Percentiles rank a stretch among this genome's conserved stretches.
phyloP scores from a whole-genome alignment of 1,140 invertebrate genomes.

The Coenobita brevimanus region DNA sequence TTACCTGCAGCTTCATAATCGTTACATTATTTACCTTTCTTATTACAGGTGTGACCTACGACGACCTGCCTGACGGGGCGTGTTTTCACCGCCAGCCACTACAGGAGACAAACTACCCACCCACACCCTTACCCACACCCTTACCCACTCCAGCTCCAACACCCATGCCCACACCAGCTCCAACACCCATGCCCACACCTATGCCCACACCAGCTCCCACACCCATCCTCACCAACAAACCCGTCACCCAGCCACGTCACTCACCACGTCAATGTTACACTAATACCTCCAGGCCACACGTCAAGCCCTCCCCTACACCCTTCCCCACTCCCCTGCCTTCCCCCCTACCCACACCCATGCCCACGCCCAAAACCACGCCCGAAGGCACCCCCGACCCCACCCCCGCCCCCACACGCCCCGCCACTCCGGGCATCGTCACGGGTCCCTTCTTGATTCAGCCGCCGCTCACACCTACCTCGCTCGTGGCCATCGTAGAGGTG shows the following conservation, averaged over 20 bases:
- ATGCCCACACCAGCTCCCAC: not conserved
- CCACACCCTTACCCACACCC: conserved; percentile 48
- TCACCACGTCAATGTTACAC: no score
- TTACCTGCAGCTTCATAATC: no score
- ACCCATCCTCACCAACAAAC: not conserved
- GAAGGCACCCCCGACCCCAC: not conserved
- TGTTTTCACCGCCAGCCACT: conserved; percentile 49
- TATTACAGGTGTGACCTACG: conserved; percentile 48
- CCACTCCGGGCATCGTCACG: conserved; percentile 30
- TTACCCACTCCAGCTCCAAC: conserved; percentile 16
- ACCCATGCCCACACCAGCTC: not conserved
- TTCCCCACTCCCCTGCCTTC: no score
- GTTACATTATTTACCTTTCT: not conserved
- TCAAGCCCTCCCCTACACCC: no score
- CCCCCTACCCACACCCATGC: no score
- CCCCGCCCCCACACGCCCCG: not conserved
- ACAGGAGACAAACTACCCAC: conserved; percentile 31
- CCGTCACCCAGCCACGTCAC: not conserved
- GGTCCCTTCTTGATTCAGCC: conserved; percentile 39
- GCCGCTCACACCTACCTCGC: conserved; percentile 28
- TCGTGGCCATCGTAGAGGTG: conserved; percentile 56
- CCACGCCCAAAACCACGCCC: no score
- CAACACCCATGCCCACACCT: conserved; percentile 10
- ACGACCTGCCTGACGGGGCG: conserved; percentile 55
- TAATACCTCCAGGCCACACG: no score